Conservation (phyloP, 2,797 vertebrate species). For the Myotis myotis region DNA sequence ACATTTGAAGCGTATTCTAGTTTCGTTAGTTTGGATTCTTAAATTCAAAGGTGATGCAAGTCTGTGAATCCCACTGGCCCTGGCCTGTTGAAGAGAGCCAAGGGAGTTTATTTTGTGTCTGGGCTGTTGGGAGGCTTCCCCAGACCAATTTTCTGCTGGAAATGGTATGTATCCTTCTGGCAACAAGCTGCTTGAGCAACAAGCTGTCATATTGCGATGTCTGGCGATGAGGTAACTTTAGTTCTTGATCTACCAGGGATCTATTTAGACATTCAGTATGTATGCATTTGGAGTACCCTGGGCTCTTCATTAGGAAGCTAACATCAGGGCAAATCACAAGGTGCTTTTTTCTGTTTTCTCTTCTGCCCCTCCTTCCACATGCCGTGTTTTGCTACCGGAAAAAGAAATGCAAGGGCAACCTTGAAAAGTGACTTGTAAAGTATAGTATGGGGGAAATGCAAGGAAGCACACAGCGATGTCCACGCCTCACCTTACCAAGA, state of each 20-base stretch:
- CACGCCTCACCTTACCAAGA: neutral
- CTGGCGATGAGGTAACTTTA: conserved; percentile 54
- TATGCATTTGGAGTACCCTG: neutral
- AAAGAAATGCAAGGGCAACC: neutral
- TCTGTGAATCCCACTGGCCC: neutral
- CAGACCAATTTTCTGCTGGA: conserved; percentile 67
- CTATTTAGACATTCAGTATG: conserved; percentile 49
- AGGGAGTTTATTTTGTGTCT: conserved; percentile 59
- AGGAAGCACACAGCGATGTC: neutral
- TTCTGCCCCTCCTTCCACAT: neutral
- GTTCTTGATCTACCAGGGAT: conserved; percentile 51
- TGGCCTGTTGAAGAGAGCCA: neutral
- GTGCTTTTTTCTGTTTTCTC: neutral
- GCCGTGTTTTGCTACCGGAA: neutral
- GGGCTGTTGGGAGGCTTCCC: conserved; percentile 43
- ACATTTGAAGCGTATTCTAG: conserved; percentile 17
- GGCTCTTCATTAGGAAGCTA: neutral
- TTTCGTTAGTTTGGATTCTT: conserved; percentile 38
- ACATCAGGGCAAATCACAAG: neutral
- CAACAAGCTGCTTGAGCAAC: conserved; percentile 33
- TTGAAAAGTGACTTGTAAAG: neutral
- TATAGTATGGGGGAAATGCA: neutral
- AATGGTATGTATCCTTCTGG: conserved; percentile 51
- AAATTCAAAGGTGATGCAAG: conserved; percentile 31
- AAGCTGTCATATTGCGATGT: conserved; percentile 53